A percentile compares a stretch with the other conserved stretches of the same genome.
These are phyloP conservation scores for Chydorus sphaericus DNA, from an alignment of 2,888 invertebrate genomes.

Conservation along the genomic window DNA sequence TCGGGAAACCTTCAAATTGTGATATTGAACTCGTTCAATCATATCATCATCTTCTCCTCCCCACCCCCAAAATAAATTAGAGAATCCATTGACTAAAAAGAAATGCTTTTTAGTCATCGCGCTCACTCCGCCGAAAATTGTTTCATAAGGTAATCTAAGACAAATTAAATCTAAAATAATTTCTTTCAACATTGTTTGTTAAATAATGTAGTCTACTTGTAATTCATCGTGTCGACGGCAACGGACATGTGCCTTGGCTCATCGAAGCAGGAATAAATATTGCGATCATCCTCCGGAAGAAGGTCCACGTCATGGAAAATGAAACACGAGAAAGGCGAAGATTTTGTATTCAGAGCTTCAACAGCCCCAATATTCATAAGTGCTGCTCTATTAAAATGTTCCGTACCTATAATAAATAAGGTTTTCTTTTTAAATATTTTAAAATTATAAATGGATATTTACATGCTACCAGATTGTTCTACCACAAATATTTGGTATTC, in stretches of 20 bases:
- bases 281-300: conserved; percentile 58
- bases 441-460: no score
- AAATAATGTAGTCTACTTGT: no score
- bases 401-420: conserved; percentile 27
- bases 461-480: no score
- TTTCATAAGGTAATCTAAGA: neutral
- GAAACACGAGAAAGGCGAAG: conserved; percentile 47
- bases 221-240: no score
- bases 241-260: conserved; percentile 79
- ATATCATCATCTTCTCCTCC: conserved; percentile 43
- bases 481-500: no score
- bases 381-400: conserved; percentile 73
- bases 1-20: neutral
- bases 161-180: no score
- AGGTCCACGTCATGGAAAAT: conserved; percentile 83
- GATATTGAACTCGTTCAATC: neutral
- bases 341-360: conserved; percentile 44
- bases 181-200: no score
- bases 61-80: conserved; percentile 95
- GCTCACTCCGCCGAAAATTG: neutral
- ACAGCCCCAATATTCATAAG: conserved; percentile 72
- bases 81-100: conserved; percentile 74
- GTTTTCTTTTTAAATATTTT: no score
- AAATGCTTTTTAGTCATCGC: conserved; percentile 32
- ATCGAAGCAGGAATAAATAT: conserved; percentile 69